Evolutionary conservation across 2,797 vertebrate species (phyloP).

Genomic region (Argya squamiceps): DNA sequence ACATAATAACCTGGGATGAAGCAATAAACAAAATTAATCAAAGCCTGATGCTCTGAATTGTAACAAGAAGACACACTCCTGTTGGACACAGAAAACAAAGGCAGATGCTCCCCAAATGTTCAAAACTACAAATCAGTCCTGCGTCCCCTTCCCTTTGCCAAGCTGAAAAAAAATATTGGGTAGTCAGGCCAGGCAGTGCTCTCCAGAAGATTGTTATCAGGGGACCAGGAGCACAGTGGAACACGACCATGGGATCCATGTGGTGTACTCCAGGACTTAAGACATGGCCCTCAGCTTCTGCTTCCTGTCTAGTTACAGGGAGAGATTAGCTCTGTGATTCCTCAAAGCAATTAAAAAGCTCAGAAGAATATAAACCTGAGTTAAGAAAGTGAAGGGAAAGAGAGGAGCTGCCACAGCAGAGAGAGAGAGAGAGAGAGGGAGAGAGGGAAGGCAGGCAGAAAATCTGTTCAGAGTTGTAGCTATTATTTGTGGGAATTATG

Average conservation of each 20-base stretch:
- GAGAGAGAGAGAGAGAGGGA: background rate
- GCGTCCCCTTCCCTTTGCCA: background rate
- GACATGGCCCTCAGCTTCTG: background rate
- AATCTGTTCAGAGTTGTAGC: background rate
- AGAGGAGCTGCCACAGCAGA: background rate
- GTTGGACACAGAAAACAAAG: background rate
- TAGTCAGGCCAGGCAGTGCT: background rate
- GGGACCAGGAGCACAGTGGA: background rate
- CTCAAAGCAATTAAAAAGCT: background rate
- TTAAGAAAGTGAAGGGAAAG: background rate
- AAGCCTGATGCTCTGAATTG: slow-evolving; percentile 1
- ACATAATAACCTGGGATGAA: slow-evolving; percentile 7
- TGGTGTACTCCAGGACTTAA: background rate
- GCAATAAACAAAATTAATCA: slow-evolving; percentile 2
- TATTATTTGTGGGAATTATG: background rate
- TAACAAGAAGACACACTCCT: background rate
- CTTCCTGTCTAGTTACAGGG: background rate
- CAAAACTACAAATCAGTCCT: background rate
- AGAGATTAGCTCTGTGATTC: background rate
- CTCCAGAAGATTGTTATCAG: background rate
- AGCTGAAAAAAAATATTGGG: background rate
- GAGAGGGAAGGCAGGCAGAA: background rate
- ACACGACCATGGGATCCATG: background rate
- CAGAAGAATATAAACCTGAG: background rate
- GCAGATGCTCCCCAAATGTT: background rate